A percentile compares a stretch with the other conserved stretches of the same genome.
These are phyloP conservation scores for Girardia tigrina DNA, from an alignment of 2,888 invertebrate species.

Conservation along the genomic window DNA sequence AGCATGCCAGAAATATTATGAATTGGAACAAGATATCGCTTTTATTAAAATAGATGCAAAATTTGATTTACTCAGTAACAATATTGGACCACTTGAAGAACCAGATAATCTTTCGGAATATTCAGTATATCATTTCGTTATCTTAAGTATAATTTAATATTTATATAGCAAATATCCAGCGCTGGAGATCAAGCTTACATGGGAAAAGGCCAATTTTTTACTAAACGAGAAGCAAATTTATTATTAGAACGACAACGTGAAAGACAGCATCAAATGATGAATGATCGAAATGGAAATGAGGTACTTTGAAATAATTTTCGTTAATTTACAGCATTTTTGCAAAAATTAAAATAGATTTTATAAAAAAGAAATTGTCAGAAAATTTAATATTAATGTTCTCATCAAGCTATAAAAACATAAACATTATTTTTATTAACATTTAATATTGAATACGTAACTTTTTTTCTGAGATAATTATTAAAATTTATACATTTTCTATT, in stretches of 20 bases:
- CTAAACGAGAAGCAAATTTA: neutral
- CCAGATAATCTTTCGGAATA: neutral
- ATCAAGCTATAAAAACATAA: too few species aligned
- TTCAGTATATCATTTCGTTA: neutral
- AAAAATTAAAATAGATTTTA: too few species aligned
- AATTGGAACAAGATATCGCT: constrained; percentile 49
- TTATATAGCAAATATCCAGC: constrained; percentile 6
- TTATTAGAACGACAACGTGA: neutral
- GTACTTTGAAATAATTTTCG: too few species aligned
- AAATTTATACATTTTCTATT: neutral
- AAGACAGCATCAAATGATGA: neutral
- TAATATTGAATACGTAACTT: too few species aligned
- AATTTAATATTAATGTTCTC: too few species aligned
- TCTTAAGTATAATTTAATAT: neutral
- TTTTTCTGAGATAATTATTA: too few species aligned
- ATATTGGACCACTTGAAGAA: neutral
- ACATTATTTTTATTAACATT: too few species aligned
- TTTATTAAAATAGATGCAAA: constrained; percentile 50
- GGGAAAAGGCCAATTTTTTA: neutral
- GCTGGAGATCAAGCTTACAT: constrained; percentile 1
- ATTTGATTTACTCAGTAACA: constrained; percentile 44
- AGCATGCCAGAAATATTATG: constrained; percentile 49
- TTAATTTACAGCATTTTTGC: too few species aligned
- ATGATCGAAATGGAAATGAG: neutral
- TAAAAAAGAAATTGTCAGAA: too few species aligned